phyloP scores from a whole-genome alignment of 2,113 vertebrate genomes.

The Myrmecophaga tridactyla region DNA sequence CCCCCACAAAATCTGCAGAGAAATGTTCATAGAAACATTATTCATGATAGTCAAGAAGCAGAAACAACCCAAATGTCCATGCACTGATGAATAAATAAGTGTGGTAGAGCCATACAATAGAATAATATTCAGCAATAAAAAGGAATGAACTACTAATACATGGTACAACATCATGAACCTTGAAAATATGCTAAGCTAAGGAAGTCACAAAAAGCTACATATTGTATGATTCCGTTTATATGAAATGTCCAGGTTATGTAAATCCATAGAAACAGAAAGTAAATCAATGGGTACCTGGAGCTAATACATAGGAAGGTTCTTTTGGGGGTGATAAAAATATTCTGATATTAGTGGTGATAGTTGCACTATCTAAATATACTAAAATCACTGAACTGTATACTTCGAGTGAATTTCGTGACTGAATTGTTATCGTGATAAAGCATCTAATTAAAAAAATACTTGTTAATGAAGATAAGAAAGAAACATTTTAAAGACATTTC shows the following conservation, averaged over 20 bases:
- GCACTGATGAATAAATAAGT: background rate
- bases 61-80: background rate
- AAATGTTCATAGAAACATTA: background rate
- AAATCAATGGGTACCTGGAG: background rate
- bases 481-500: background rate
- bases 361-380: background rate
- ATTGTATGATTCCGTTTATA: background rate
- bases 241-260: background rate
- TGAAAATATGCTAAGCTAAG: background rate
- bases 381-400: background rate
- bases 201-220: background rate
- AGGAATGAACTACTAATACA: background rate
- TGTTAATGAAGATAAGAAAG: background rate
- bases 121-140: conserved; percentile 15
- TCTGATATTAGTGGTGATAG: background rate
- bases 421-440: background rate
- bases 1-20: background rate
- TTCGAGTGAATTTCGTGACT: background rate
- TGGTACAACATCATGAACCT: background rate
- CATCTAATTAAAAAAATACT: background rate
- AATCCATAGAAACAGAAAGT: background rate
- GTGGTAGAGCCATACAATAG: background rate
- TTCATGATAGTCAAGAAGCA: background rate
- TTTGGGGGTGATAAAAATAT: background rate
- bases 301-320: too few species aligned